Evolutionary conservation across 2,797 vertebrate species (phyloP).

Genomic region (Sebastes minor): DNA sequence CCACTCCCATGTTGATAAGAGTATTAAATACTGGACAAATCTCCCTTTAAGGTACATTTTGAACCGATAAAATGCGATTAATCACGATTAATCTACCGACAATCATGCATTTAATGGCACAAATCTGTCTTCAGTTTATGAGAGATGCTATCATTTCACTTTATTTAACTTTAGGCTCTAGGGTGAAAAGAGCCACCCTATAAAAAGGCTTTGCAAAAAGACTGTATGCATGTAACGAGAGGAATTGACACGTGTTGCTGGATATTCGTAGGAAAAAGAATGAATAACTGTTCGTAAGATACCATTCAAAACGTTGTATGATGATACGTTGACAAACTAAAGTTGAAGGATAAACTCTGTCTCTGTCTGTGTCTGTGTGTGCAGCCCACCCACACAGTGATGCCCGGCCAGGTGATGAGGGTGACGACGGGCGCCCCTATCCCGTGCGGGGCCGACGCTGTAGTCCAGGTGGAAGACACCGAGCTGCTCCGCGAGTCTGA

Average conservation of each 20-base stretch:
- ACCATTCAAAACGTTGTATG: too few species aligned
- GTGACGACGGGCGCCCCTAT: slow-evolving; percentile 99
- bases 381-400: slow-evolving; percentile 98
- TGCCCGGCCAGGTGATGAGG: slow-evolving; percentile 99
- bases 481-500: slow-evolving; percentile 98
- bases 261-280: too few species aligned
- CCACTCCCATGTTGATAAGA: too few species aligned
- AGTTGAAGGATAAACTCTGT: background rate
- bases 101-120: background rate
- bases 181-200: background rate
- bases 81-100: too few species aligned
- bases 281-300: background rate
- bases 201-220: too few species aligned
- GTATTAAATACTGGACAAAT: too few species aligned
- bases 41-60: too few species aligned
- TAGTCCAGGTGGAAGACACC: slow-evolving; percentile 98
- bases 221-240: too few species aligned
- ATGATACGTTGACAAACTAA: too few species aligned
- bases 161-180: background rate
- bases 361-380: slow-evolving; percentile 39
- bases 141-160: background rate
- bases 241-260: too few species aligned
- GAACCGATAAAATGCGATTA: too few species aligned
- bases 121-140: background rate
- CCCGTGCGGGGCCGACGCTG: slow-evolving; percentile 97